Percentiles rank a stretch among this genome's conserved stretches.
These are phyloP conservation scores for Zosterops japonicus DNA, from an alignment of 2,113 vertebrate genomes.

Conservation along the genomic window DNA sequence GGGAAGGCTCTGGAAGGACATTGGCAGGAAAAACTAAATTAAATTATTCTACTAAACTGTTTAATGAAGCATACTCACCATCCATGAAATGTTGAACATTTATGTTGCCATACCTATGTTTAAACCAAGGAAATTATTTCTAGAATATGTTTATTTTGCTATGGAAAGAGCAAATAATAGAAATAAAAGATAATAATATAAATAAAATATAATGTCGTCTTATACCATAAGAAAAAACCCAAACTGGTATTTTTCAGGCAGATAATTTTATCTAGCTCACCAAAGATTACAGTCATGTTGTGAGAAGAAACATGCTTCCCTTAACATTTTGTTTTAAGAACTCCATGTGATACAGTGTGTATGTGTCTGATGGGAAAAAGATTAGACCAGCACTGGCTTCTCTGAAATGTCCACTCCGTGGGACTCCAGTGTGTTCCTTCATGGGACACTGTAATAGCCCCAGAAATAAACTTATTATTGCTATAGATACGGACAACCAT, in stretches of 20 bases:
- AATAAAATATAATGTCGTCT: background rate
- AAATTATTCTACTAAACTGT: background rate
- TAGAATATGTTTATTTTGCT: background rate
- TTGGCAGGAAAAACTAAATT: background rate
- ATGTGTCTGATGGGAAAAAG: background rate
- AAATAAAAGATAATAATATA: too few relatives aligned
- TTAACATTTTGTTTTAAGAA: background rate
- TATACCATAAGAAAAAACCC: background rate
- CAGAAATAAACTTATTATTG: background rate
- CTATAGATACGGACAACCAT: background rate
- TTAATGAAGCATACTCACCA: background rate
- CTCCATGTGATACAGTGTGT: fast-evolving
- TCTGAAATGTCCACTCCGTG: background rate
- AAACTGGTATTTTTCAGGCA: background rate
- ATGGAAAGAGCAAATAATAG: too few relatives aligned
- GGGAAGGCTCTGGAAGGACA: background rate
- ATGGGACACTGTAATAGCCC: background rate
- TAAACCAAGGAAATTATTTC: background rate
- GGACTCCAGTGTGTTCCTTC: background rate
- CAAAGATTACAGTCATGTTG: background rate
- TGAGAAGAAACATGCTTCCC: background rate
- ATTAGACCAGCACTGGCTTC: background rate
- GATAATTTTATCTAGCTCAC: background rate
- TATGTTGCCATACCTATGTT: background rate
- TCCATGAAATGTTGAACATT: background rate